A percentile compares a stretch with the other conserved stretches of the same genome.
Evolutionary conservation across 2,113 vertebrate species (phyloP).

Genomic region (Engystomops pustulosus): DNA sequence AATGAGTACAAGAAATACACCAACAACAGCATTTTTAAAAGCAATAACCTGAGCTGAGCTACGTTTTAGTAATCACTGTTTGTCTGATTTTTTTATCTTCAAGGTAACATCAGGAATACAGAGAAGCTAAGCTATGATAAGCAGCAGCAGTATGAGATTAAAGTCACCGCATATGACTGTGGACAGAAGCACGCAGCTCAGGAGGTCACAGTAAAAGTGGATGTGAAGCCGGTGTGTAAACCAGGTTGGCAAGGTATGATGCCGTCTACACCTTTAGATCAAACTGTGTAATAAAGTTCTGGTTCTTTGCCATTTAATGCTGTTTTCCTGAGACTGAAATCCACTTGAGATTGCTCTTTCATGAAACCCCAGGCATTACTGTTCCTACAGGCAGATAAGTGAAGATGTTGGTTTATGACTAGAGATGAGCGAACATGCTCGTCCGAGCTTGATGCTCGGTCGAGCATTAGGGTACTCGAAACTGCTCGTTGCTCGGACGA

Average conservation of each 20-base stretch:
- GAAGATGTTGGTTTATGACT: slow-evolving; percentile 9
- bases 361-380: neutral
- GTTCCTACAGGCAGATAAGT: slow-evolving; percentile 26
- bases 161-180: slow-evolving; percentile 93
- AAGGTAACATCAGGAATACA: slow-evolving; percentile 95
- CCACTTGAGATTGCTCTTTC: slow-evolving; percentile 23
- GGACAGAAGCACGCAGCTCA: slow-evolving; percentile 89
- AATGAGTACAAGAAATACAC: neutral
- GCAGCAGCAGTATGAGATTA: slow-evolving; percentile 88
- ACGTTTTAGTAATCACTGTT: slow-evolving; percentile 24
- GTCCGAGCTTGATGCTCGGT: too few species aligned
- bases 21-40: neutral
- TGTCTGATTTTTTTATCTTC: slow-evolving; percentile 46
- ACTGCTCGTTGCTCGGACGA: too few species aligned
- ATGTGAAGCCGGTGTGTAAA: slow-evolving; percentile 94
- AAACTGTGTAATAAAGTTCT: neutral
- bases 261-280: neutral
- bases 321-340: neutral
- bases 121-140: slow-evolving; percentile 92
- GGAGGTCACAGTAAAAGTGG: slow-evolving; percentile 84
- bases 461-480: too few species aligned
- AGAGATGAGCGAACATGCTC: too few species aligned
- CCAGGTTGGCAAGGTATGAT: slow-evolving; percentile 94
- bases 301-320: neutral
- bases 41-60: neutral